A percentile compares a stretch with the other conserved stretches of the same genome.
Evolutionary conservation across 2,888 invertebrate genomes (phyloP).

Genomic region (Chaetogeoica ovagalla): DNA sequence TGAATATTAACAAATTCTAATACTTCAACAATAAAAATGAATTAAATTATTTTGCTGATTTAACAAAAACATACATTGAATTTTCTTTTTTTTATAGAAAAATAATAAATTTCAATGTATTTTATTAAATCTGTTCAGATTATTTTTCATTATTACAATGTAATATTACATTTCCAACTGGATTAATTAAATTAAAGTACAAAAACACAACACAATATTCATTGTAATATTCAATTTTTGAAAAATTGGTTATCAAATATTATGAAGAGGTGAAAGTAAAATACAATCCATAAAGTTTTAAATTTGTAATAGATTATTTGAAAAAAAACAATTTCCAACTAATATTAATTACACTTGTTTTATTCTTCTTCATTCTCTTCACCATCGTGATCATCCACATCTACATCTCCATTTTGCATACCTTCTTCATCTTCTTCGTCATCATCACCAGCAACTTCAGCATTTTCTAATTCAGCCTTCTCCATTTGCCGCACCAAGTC

Average conservation of each 20-base stretch:
- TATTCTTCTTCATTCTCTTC: constrained; percentile 49
- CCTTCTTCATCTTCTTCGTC: constrained; percentile 74
- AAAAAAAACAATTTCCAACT: constrained; percentile 22
- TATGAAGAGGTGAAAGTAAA: constrained; percentile 10
- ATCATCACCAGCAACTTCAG: constrained; percentile 89
- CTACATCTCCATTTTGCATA: constrained; percentile 59
- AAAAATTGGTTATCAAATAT: constrained; percentile 1
- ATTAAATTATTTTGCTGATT: too few species aligned
- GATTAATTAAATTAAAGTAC: not conserved
- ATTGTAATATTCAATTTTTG: not conserved
- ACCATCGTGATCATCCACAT: constrained; percentile 57
- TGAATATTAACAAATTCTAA: too few species aligned
- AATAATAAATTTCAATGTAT: too few species aligned
- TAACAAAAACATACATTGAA: too few species aligned
- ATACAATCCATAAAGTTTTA: constrained; percentile 14
- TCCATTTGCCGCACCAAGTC: constrained; percentile 93
- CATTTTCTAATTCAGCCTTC: constrained; percentile 89
- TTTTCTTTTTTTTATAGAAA: too few species aligned
- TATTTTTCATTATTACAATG: too few species aligned
- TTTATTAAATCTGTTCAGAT: too few species aligned
- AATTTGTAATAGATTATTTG: constrained; percentile 25
- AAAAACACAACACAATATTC: not conserved
- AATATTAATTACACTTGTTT: constrained; percentile 20
- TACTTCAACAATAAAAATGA: too few species aligned
- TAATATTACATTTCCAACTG: too few species aligned